Evolutionary conservation across 1,140 invertebrate genomes (phyloP), one percentile per base, ranked within the genome.

Genomic region (Archivesica marissinica): DNA sequence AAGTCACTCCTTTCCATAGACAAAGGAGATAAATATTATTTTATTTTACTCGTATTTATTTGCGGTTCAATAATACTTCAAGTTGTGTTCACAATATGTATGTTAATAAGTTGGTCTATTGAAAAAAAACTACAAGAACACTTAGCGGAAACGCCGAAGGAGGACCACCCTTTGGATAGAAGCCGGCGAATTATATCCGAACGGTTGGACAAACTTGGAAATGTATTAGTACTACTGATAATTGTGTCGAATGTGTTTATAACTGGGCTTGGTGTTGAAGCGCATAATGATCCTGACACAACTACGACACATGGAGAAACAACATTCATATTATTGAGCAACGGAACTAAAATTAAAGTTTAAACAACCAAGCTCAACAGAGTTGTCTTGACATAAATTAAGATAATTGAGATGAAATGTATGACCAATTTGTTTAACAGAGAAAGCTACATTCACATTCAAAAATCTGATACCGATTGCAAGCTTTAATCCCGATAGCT

Each of bases 231-330:
- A 20, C 28, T 85, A 28, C 30, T 77, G 30, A 76, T 85, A 17
- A 85, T 85, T 25, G 74, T 85, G 28, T 77, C 82, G 17, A 85
- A 85, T 59, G 82, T 85, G 0, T 85, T 85, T 41, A 77, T 85
- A 17, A 78, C 75, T 30, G 82, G 72, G 1, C 78, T 85, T 66
- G 82, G 82, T 15, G 82, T 85, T 33, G 82, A 85, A 52, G 33
- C 72, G 7, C 82, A 85, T 38, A 47, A 35, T 17, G n/a, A 41
- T 28, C 4, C 9, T n/a, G 56, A 41, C 23, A n/a, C 2, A 23
- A 17, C 11, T 9, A 64, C 11, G n/a, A 20, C 20, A 3, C 4
- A 23, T 7, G 35, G 23, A 6, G 41, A 30, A 30, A 17, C 13
- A 30, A 33, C n/a, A 0, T 72, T 47, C 4, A 30, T 72, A 3